Evolutionary conservation across 2,888 invertebrate species (phyloP), one percentile per base, ranked within the genome.

Genomic region (Sicus ferrugineus): DNA sequence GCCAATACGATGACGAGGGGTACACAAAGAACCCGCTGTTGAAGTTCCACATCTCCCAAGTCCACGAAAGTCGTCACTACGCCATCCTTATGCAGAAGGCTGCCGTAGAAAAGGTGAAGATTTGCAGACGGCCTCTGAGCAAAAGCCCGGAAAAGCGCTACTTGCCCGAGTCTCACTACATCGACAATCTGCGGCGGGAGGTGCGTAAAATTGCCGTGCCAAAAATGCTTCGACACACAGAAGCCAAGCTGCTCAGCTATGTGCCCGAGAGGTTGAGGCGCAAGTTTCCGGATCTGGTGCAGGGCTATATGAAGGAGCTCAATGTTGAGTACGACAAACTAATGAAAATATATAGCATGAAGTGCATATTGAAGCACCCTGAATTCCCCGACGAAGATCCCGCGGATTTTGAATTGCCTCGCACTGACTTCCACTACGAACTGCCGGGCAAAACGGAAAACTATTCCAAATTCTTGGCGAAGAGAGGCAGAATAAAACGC

Each of bases 261-360:
- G 87, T 90, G 0, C 89, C 89, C 0, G 79, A 82, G 0, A 86
- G 86, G 62, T 81, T 91, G n/a, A 88, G 88, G 70, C 83, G 83
- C 31, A 87, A 87, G 54, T 91, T 88, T 79, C 88, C 88, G 0
- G 81, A 85, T 30, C 78, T 90, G 11, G 85, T 89, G 0, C 80
- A 85, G 2, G 77, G 75, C 0, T 87, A 89, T 61, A 86, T 90
- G 83, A 75, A 76, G 1, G 89, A 89, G 59, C 83, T 85, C 3
- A 85, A 89, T 75, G 78, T 78, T 0, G 89, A 90, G 74, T 92
- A 89, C 86, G 86, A 89, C 75, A 84, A 84, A 23, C 86, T 90
- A 62, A 88, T 91, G 68, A 90, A 91, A 74, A 84, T 87, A 0
- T 87, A 89, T 42, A 91, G 91, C 14, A 88, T 92, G 59, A 89